Conservation (phyloP, 2,797 vertebrate species). For the Tokudaia muenninki region DNA sequence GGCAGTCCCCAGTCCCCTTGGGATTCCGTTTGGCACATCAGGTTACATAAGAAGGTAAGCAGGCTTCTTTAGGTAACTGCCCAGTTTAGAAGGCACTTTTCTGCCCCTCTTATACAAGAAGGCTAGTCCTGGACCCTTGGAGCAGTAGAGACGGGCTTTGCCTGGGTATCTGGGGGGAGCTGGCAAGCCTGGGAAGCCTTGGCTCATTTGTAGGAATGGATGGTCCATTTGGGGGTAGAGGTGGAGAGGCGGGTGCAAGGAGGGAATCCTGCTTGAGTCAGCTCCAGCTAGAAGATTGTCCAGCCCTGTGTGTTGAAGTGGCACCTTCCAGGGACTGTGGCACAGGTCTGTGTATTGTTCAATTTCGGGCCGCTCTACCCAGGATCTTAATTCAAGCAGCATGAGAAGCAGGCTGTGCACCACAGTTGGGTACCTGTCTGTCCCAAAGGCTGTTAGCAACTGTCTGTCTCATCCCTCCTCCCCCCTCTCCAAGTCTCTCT, state of each 20-base stretch:
- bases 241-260: background rate
- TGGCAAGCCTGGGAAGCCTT: background rate
- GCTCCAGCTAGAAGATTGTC: background rate
- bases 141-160: slow-evolving; percentile 16
- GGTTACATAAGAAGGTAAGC: slow-evolving; percentile 77
- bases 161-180: background rate
- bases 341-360: slow-evolving; percentile 15
- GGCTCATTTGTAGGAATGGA: background rate
- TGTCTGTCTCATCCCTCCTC: background rate
- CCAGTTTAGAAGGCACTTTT: slow-evolving; percentile 24
- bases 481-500: background rate
- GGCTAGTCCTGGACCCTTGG: background rate
- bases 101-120: slow-evolving; percentile 8
- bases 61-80: slow-evolving; percentile 59
- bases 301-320: background rate
- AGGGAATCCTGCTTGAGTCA: slow-evolving; percentile 19
- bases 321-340: background rate
- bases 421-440: background rate
- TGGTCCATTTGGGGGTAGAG: background rate
- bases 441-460: slow-evolving; percentile 17
- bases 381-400: slow-evolving; percentile 21
- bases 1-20: background rate
- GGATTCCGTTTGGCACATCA: background rate
- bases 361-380: background rate
- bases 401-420: slow-evolving; percentile 13